Conservation (phyloP, 2,888 invertebrate species). For the Sepiola atlantica region DNA sequence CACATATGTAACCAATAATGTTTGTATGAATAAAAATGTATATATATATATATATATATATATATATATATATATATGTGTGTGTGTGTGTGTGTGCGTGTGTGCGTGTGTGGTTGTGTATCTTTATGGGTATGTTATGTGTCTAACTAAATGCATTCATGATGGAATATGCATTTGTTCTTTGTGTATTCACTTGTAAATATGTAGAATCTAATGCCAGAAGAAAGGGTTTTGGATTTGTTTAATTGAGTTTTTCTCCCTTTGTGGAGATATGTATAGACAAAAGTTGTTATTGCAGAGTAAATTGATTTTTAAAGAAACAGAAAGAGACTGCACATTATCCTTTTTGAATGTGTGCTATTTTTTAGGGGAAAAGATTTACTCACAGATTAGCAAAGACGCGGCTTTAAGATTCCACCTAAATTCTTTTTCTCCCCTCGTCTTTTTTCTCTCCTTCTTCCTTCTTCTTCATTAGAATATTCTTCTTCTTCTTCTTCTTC, state of each 20-base stretch:
- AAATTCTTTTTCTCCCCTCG: neutral
- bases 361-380: neutral
- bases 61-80: neutral
- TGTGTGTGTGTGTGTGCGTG: neutral
- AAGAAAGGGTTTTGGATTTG: neutral
- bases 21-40: neutral
- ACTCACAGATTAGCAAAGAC: neutral
- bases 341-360: neutral
- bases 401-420: neutral
- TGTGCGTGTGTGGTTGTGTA: neutral
- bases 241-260: conserved; percentile 19
- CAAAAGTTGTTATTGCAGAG: neutral
- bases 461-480: too few relatives aligned
- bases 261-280: neutral
- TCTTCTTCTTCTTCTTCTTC: too few relatives aligned
- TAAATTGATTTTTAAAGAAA: conserved; percentile 20
- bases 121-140: neutral
- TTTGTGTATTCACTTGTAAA: neutral
- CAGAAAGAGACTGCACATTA: neutral
- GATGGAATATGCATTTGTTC: neutral
- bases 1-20: too few relatives aligned
- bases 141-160: neutral
- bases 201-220: neutral
- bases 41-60: neutral
- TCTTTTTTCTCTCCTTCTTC: too few relatives aligned